Conservation (phyloP, 2,113 vertebrate species). For the Colistium nudipinnis region DNA sequence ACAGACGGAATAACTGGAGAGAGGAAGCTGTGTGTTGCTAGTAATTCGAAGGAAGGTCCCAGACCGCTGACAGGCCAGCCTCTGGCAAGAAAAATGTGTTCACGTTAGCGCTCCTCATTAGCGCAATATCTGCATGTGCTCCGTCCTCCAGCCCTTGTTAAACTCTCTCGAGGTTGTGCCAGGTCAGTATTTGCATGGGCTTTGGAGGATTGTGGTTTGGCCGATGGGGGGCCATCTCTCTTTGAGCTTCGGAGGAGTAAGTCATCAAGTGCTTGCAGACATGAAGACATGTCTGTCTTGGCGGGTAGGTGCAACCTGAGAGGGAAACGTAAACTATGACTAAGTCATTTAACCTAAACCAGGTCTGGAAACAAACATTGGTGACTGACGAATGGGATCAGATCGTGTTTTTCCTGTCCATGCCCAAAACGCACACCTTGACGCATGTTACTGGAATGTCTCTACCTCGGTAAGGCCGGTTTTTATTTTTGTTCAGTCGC, state of each 20-base stretch:
- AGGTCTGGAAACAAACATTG: conserved; percentile 57
- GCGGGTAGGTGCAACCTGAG: conserved; percentile 8
- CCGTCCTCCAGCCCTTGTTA: conserved; percentile 26
- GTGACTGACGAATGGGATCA: conserved; percentile 39
- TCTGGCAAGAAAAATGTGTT: conserved; percentile 55
- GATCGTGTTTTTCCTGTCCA: conserved; percentile 47
- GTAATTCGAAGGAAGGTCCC: conserved; percentile 53
- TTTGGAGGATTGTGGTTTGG: conserved; percentile 49
- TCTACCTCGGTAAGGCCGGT: conserved; percentile 72
- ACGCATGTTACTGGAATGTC: conserved; percentile 72
- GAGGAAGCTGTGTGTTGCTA: conserved; percentile 46
- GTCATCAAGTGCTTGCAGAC: conserved; percentile 63
- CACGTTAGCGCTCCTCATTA: conserved; percentile 65
- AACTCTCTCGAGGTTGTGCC: conserved; percentile 34
- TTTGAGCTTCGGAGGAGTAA: conserved; percentile 59
- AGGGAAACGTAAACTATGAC: conserved; percentile 48
- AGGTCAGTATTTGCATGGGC: conserved; percentile 53
- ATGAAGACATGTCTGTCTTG: conserved; percentile 14
- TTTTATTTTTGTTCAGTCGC: conserved; percentile 74
- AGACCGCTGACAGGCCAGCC: conserved; percentile 57
- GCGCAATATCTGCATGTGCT: conserved; percentile 49
- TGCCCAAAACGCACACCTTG: conserved; percentile 36
- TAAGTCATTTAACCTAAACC: conserved; percentile 40
- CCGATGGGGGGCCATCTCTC: conserved; percentile 43
- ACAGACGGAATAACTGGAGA: conserved; percentile 32